Percentiles rank a stretch among this genome's conserved stretches.
phyloP scores from a whole-genome alignment of 2,888 invertebrate genomes.

The Latheticus oryzae region DNA sequence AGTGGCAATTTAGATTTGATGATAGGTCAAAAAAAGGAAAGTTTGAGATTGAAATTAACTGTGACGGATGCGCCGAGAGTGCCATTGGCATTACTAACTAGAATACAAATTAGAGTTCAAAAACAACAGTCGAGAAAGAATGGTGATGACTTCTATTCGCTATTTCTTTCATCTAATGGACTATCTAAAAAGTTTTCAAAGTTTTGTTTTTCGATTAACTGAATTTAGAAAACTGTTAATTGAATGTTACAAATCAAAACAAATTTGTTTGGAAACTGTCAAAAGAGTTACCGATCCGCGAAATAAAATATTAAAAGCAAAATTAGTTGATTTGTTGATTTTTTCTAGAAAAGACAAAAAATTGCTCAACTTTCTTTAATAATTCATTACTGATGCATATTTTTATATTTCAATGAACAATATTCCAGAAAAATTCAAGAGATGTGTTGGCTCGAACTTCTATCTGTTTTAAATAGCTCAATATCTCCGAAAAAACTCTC shows the following conservation, averaged over 20 bases:
- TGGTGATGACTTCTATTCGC: neutral
- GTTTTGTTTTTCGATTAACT: neutral
- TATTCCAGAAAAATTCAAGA: too few relatives aligned
- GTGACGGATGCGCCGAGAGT: conserved; percentile 16
- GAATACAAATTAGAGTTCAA: conserved; percentile 24
- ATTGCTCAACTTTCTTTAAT: too few relatives aligned
- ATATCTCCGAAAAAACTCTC: too few relatives aligned
- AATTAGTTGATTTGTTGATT: too few relatives aligned
- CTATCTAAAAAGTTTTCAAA: too few relatives aligned
- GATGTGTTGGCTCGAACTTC: too few relatives aligned
- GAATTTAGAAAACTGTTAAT: conserved; percentile 4
- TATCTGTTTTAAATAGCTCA: too few relatives aligned
- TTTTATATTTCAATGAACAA: too few relatives aligned
- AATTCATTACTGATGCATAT: too few relatives aligned
- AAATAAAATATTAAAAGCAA: neutral
- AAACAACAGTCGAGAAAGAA: conserved; percentile 5
- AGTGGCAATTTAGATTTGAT: conserved; percentile 9
- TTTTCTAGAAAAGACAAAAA: too few relatives aligned
- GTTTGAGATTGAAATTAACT: conserved; percentile 17
- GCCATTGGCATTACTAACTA: conserved; percentile 11
- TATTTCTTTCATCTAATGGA: neutral
- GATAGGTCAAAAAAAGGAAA: neutral
- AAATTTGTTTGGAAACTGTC: conserved; percentile 19
- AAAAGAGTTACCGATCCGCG: neutral
- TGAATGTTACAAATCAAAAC: conserved; percentile 3